Percentiles rank a stretch among this genome's conserved stretches.
Evolutionary conservation across 2,797 vertebrate species (phyloP).

Genomic region (Adelosebastes latens): DNA sequence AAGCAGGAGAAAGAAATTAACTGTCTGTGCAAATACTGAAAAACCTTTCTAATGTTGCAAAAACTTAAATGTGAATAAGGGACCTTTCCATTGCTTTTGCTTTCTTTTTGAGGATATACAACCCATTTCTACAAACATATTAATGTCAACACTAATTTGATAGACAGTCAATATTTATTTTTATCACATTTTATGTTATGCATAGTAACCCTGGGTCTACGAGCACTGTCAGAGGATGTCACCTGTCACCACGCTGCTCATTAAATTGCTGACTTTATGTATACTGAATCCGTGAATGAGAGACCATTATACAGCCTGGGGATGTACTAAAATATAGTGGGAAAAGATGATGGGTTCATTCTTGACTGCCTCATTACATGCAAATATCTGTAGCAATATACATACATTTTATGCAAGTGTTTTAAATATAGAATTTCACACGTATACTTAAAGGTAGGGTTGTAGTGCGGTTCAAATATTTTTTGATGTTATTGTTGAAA

Average conservation of each 20-base stretch:
- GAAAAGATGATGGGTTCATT: not conserved
- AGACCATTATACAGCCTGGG: not conserved
- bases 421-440: not conserved
- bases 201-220: not conserved
- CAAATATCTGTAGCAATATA: not conserved
- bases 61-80: not conserved
- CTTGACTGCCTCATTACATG: not conserved
- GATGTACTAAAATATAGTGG: not conserved
- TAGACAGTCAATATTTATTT: not conserved
- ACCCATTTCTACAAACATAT: not conserved
- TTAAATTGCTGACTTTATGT: not conserved
- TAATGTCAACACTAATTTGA: not conserved
- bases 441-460: not conserved
- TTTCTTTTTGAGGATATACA: not conserved
- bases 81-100: not conserved
- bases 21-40: constrained; percentile 9
- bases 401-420: not conserved
- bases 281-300: not conserved
- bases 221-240: not conserved
- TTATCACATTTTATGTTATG: not conserved
- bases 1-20: constrained; percentile 2
- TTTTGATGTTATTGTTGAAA: too few species aligned
- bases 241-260: not conserved
- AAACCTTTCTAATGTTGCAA: not conserved
- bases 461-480: too few species aligned